Base-by-base conservation (phyloP, 2,888 invertebrate genomes). In the Conchocele bisecta region DNA sequence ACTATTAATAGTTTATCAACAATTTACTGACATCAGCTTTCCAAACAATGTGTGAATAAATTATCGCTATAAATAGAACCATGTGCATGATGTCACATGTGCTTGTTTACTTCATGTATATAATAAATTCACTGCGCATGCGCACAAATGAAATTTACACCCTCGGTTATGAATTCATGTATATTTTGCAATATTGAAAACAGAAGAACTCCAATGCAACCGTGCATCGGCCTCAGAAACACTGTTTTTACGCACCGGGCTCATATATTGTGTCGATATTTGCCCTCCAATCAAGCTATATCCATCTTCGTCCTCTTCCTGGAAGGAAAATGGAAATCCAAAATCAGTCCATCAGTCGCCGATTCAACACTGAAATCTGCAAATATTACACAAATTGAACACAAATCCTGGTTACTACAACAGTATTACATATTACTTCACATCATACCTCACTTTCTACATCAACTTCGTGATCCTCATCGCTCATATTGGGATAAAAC, bases 391-490 rank as follows among this genome's bases (percentile, higher is more conserved):
- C 41, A 42, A 51, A 51, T 53, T 60, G 20, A 24, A 24, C 39
- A 24, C 22, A 13, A n/a, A 51, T 33, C 6, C 5, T 31, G 5
- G 35, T 3, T 22, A 24, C 31, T 33, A 17, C 31, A 9, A 31
- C 17, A 5, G 5, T 3, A 5, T 22, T 4, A 28, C 44, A 50
- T 1, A 20, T 13, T 50, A 1, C 3, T 11, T 1, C n/a, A 17
- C 4, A 59, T 69, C 96, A 94, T 93, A 97, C 97, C 93, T 97
- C 97, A 93, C 97, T 97, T 93, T 97, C 97, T 89, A 97, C 95
- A 92, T 97, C 97, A 92, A 97, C 96, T 92, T 97, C 97, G 88
- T 96, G 94, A 92, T 97, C 97, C 92, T 97, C 97, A 92, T 97
- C 97, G 92, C 97, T 97, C 96, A 97, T 97, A 65, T 59, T 82